Base-by-base conservation (phyloP, 1,140 invertebrate genomes). In the Bombus balteatus region DNA sequence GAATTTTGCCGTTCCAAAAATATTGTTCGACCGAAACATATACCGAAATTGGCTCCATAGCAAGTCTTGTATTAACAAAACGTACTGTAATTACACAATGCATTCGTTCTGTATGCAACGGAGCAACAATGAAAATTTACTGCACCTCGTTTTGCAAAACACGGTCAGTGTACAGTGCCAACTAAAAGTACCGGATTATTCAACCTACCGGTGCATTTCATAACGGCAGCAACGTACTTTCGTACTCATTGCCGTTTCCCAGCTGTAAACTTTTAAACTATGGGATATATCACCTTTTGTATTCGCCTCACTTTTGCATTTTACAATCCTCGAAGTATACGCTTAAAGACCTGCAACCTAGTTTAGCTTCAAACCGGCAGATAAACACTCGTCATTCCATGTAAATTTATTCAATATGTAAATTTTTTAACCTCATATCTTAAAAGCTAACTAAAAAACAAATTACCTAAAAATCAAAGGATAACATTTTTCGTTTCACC, bases 61-160 rank as follows among this genome's bases (percentile, higher is more conserved):
- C 9, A 22, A 65, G n/a, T 41, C 28, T 41, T 34, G 37, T 39
- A 28, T 65, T 41, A 37, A 59, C 37, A 32, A 65, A 78, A 78
- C 53, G 59, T 65, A n/a, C 28, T 32, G 75, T 65, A 66, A 78
- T 78, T 78, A 78, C 34, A 32, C 28, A 18, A 32, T 59, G n/a
- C 15, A 32, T 65, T n/a, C 59, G 37, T 47, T 41, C 22, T 12
- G 32, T 28, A 25, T 62, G 37, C 28, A 77, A 22, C 25, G 25
- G 6, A 1, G 15, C 6, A 39, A 76, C 74, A 76, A 77, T 77
- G 75, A 77, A 77, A 65, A 77, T 77, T 65, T 77, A 77, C 28
- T 13, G 43, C 12, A 1, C 28, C 47, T 34, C 15, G 57, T 65
- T 77, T 39, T 12, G 28, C 57, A 41, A 65, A 77, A 59, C 39